Base-by-base conservation (phyloP, 2,888 invertebrate genomes). In the Dynastes grantii region DNA sequence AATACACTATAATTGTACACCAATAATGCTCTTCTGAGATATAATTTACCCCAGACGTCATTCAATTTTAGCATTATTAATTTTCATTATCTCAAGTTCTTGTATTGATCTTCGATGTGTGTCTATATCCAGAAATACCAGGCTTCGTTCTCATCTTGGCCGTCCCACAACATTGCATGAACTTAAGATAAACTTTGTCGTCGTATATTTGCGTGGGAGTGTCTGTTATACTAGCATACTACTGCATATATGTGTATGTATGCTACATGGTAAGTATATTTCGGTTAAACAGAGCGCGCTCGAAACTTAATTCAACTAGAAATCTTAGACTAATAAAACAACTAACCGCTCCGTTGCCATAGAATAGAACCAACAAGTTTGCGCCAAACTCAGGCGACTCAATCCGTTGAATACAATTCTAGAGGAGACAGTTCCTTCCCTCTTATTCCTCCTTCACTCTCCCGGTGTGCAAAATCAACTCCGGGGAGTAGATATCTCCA, bases 281-380 rank as follows among this genome's bases (percentile, higher is more conserved):
- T n/a, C 70, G 53, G 70, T 53, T 70, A 70, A 70, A 70, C 70
- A 70, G 70, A 55, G 32, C 8, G 16, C n/a, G 22, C 70, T 22
- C 37, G 64, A 70, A 76, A 64, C 76, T 76, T 76, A 76, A 76
- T 76, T 76, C 76, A 76, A 53, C 64, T 53, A 76, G 76, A 64
- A 63, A 51, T 64, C 64, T 63, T 76, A 63, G 63, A 49, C 76
- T 76, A 76, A 76, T 45, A 76, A 58, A 58, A 58, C 55, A 58
- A 58, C 55, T 22, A 45, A 45, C 45, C 45, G 45, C 45, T 8
- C 45, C 45, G 45, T 45, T 5, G 8, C 55, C 5, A 16, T 55
- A 73, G 55, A 73, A 67, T 11, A 61, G 65, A 53, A 65, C 76
- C 76, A 76, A 76, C 49, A 76, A 76, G 27, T 76, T 76, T 29